Evolutionary conservation across 2,797 vertebrate genomes (phyloP), one percentile per base, ranked within the genome.

Genomic region (Pseudochaenichthys georgianus): DNA sequence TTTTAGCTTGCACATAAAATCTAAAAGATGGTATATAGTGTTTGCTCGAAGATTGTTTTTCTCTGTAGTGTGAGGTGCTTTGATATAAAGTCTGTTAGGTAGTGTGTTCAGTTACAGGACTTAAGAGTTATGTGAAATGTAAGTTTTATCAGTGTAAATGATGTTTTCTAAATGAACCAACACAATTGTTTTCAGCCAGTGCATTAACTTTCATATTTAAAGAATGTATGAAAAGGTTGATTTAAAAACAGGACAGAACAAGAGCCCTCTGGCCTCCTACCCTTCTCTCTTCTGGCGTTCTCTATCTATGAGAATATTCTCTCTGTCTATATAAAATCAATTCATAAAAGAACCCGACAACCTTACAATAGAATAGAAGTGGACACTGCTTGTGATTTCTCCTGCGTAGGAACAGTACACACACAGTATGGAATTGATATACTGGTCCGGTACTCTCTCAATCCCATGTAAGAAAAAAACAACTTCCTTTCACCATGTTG

Each of bases 11-110:
- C 23, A 60, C 16, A 28, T 13, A 47, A 47, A 57, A 62, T 11
- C 5, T 13, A 28, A 10, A 9, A 70, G 51, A 53, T 46, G n/a
- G 41, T 21, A 63, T 70, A 12, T 31, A 17, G 10, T 51, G 50
- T 72, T 77, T 76, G 17, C n/a, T n/a, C 6, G 8, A 57, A 19
- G 48, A 54, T 65, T 53, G 45, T 69, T 55, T 73, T 62, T 45
- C 42, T 38, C 23, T 17, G 10, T 13, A 47, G 31, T 34, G 63
- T 45, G 17, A 52, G 48, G 31, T 3, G 3, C 45, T 77, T 77
- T 79, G 58, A 79, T 70, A 70, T 58, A 3, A 43, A 52, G 4
- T 10, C 42, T 64, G 43, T 17, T 60, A 13, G 50, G 50, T 51
- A 54, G 31, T 50, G 5, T 52, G 45, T 69, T 51, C 19, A 55